Percentiles rank a stretch among this genome's conserved stretches.
Evolutionary conservation across 2,888 invertebrate genomes (phyloP).

Genomic region (Laspeyria flexula): DNA sequence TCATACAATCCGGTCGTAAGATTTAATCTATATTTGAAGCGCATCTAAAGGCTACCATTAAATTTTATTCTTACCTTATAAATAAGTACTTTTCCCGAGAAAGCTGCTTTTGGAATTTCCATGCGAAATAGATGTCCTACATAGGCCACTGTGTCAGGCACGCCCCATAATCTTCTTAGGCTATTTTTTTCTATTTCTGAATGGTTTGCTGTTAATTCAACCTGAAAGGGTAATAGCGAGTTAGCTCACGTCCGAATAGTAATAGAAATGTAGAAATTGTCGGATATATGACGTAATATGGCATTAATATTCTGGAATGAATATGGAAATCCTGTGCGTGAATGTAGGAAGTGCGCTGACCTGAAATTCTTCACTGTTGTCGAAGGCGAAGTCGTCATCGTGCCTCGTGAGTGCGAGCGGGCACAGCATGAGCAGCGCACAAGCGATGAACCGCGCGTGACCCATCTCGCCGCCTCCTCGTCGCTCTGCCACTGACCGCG

Average conservation of each 20-base stretch:
- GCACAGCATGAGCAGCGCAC: slow-evolving; percentile 72
- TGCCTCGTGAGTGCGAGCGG: slow-evolving; percentile 76
- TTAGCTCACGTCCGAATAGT: slow-evolving; percentile 5
- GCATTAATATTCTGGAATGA: slow-evolving; percentile 40
- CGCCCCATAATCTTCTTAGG: slow-evolving; percentile 84
- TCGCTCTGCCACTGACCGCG: slow-evolving; percentile 38
- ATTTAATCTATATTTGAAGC: too few relatives aligned
- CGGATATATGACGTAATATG: slow-evolving; percentile 29
- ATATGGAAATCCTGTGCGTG: slow-evolving; percentile 39
- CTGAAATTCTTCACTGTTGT: slow-evolving; percentile 81
- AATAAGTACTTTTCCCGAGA: slow-evolving; percentile 88
- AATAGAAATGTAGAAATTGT: slow-evolving; percentile 16
- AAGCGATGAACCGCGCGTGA: slow-evolving; percentile 66
- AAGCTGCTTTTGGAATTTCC: slow-evolving; percentile 90
- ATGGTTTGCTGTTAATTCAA: slow-evolving; percentile 78
- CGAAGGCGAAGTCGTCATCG: slow-evolving; percentile 84
- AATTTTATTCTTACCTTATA: slow-evolving; percentile 87
- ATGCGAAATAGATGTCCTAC: slow-evolving; percentile 91
- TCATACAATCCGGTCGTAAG: neutral
- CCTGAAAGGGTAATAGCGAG: slow-evolving; percentile 56
- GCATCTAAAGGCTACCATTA: too few relatives aligned
- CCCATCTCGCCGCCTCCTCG: slow-evolving; percentile 60
- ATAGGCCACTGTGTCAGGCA: slow-evolving; percentile 88
- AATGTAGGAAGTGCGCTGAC: slow-evolving; percentile 47
- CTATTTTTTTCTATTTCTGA: slow-evolving; percentile 81